phyloP scores from a whole-genome alignment of 2,113 vertebrate genomes.

The Grammomys surdaster region DNA sequence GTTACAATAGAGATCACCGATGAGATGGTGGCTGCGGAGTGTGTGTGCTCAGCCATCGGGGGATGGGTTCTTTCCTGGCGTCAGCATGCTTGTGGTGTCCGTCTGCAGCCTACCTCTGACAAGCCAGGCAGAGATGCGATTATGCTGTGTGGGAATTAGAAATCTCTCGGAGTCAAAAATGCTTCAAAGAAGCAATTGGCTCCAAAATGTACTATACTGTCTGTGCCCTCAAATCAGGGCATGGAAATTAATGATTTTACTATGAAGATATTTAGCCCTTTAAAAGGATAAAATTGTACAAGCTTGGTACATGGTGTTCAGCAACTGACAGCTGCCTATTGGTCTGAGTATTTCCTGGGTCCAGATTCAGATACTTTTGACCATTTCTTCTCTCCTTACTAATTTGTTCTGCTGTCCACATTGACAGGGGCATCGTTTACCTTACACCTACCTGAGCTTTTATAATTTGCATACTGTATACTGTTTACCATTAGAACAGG shows the following conservation, averaged over 20 bases:
- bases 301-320: slow-evolving; percentile 46
- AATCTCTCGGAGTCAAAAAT: slow-evolving; percentile 50
- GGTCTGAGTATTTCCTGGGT: slow-evolving; percentile 22
- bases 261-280: background rate
- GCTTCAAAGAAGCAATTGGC: slow-evolving; percentile 37
- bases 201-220: background rate
- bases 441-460: background rate
- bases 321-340: slow-evolving; percentile 25
- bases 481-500: background rate
- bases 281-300: background rate
- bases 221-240: background rate
- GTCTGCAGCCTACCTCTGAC: slow-evolving; percentile 67
- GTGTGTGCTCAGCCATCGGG: slow-evolving; percentile 61
- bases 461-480: background rate
- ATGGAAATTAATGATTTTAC: background rate
- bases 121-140: slow-evolving; percentile 50
- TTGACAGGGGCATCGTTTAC: slow-evolving; percentile 7
- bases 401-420: background rate
- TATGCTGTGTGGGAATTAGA: slow-evolving; percentile 67
- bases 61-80: slow-evolving; percentile 66
- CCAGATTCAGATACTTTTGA: background rate
- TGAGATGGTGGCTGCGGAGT: slow-evolving; percentile 33
- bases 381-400: slow-evolving; percentile 18
- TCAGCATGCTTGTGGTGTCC: slow-evolving; percentile 59
- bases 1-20: slow-evolving; percentile 49